Evolutionary conservation across 2,797 vertebrate genomes (phyloP), one percentile per base, ranked within the genome.

Genomic region (Lagocephalus sceleratus): DNA sequence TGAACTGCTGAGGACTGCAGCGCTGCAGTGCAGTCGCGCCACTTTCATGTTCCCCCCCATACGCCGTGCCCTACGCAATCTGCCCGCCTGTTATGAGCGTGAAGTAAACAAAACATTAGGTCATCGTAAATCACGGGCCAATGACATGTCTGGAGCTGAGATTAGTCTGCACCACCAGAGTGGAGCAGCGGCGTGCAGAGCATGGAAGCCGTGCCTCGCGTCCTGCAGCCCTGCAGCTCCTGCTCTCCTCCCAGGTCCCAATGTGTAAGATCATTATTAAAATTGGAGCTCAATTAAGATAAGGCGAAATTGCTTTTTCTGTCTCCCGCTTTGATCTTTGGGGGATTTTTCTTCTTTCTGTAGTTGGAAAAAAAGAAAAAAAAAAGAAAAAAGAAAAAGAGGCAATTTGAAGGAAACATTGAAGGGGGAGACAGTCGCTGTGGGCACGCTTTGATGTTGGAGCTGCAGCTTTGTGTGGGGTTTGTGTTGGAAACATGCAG

Each of bases 211-310:
- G 12, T 22, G 75, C 41, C 64, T 55, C 44, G 60, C 38, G 48
- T 66, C 66, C 65, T 39, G 68, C 67, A 60, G 73, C 71, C 79
- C n/a, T 70, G 67, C 80, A 78, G 79, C 77, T 71, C 71, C 73
- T 78, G 74, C 76, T 73, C 76, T 71, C 63, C 78, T 83, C 75
- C 72, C 64, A 40, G 71, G 88, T 91, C 88, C 91, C 91, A 87
- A 86, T 76, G 91, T 91, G 88, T 90, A 90, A 89, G 85, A 73
- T 87, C 85, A 91, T 92, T 92, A 91, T 89, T 88, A 67, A 88
- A 91, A 92, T 92, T 92, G 86, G 83, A 83, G 81, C 79, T 83
- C 88, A 90, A 92, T 92, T 92, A 90, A 92, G 91, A 92, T 92
- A 91, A 92, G 88, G 54, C 79, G 67, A 90, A 91, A 90, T 90